Evolutionary conservation across 53 echinoderm and acorn worm genomes (phyloP), one percentile per base, ranked within the genome.

Genomic region (Echinometra lucunter): DNA sequence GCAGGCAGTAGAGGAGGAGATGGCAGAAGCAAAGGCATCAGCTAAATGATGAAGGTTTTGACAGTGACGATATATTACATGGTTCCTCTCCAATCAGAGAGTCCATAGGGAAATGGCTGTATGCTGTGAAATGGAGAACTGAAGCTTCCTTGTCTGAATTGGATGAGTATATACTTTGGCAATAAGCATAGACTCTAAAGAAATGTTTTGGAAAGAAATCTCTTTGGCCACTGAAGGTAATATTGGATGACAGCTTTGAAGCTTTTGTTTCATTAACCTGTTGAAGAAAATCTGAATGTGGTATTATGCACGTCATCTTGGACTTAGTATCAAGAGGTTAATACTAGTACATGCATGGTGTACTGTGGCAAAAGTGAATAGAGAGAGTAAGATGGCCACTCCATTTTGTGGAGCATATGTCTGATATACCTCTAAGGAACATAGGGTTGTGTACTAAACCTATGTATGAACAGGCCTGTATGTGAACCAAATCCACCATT

Each of bases 1-100:
- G 37, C 28, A 66, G 23, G 57, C 72, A 10, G 94, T 94, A 42
- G 95, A 96, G 56, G 95, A 96, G 42, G 93, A 88, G 38, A 94
- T 92, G 69, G 96, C 94, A 11, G 96, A 72, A 37, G 47, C 42
- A 8, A 94, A 94, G 66, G 75, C 94, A 45, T 66, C 74, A 19
- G 92, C 90, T 1, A 58, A 27, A 6, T 66, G 95, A 16, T 66
- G 95, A 82, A 0, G 21, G 28, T 19, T 18, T 42, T 42, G 19
- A 78, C 21, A 21, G 42, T 38, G 42, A 78, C 0, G 38, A 12
- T 7, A 78, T 78, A 19, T 0, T 4, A 6, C 42, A 7, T 42
- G 42, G 78, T 69, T 69, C 69, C 69, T 2, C 19, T 63, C 17
- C 30, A 69, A 30, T 32, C 32, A 0, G 30, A 0, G 32, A 42